Evolutionary conservation across 2,888 invertebrate species (phyloP).

Genomic region (Molorchus minor): DNA sequence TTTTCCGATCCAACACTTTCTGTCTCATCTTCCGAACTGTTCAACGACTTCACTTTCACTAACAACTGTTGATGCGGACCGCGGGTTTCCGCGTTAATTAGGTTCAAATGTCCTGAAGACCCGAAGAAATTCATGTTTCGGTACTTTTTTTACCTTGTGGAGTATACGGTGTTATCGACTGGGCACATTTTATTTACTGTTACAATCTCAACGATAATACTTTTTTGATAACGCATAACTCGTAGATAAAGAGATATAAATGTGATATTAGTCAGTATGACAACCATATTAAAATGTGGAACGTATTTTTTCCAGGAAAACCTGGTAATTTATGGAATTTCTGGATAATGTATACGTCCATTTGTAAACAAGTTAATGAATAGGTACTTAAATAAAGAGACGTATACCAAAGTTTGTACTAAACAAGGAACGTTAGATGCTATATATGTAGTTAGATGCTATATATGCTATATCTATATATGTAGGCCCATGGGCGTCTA

Average conservation of each 20-base stretch:
- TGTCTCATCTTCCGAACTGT: conserved; percentile 11
- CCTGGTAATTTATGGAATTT: too few species aligned
- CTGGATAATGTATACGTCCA: too few species aligned
- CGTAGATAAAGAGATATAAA: conserved; percentile 10
- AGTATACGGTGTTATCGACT: neutral
- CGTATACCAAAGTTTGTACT: too few species aligned
- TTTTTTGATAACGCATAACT: conserved; percentile 6
- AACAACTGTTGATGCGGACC: neutral
- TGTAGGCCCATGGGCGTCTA: too few species aligned
- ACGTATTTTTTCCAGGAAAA: neutral
- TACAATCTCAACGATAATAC: conserved; percentile 5
- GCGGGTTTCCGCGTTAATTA: neutral
- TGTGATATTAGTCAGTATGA: conserved; percentile 7
- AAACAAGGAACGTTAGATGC: too few species aligned
- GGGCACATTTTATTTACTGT: neutral
- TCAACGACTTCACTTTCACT: conserved; percentile 1
- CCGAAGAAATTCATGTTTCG: conserved; percentile 14
- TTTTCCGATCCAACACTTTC: neutral
- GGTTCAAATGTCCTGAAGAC: conserved; percentile 3
- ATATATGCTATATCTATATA: too few species aligned
- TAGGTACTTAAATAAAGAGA: too few species aligned
- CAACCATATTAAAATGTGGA: neutral
- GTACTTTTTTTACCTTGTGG: neutral
- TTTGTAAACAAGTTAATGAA: too few species aligned
- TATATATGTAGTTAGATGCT: too few species aligned